Evolutionary conservation across 2,113 vertebrate species (phyloP).

Genomic region (Podiceps cristatus): DNA sequence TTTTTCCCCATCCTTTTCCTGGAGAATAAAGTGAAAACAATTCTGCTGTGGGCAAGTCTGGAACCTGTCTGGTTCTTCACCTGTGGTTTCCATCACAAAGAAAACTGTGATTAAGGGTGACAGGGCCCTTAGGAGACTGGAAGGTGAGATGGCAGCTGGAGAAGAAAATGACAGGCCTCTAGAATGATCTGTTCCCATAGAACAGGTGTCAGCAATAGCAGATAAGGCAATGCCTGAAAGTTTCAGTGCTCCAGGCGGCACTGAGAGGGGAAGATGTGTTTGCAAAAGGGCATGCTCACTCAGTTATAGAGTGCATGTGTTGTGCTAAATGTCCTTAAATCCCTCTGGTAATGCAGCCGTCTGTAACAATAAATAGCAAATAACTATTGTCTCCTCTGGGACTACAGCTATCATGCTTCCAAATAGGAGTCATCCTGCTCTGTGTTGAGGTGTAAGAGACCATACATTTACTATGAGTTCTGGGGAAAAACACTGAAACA

Average conservation of each 20-base stretch:
- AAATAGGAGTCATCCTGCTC: background rate
- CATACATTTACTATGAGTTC: background rate
- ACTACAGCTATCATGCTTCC: slow-evolving; percentile 9
- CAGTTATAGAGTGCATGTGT: slow-evolving; percentile 17
- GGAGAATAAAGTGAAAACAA: background rate
- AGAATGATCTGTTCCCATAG: slow-evolving; percentile 1
- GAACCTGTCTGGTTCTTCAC: slow-evolving; percentile 50
- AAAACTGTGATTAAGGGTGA: slow-evolving; percentile 18
- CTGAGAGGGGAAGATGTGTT: slow-evolving; percentile 37
- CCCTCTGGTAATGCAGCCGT: slow-evolving; percentile 30
- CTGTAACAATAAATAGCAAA: slow-evolving; percentile 64
- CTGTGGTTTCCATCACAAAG: slow-evolving; percentile 23
- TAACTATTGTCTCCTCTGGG: slow-evolving; percentile 42
- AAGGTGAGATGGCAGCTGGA: slow-evolving; percentile 51
- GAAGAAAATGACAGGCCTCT: slow-evolving; percentile 49
- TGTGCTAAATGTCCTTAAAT: slow-evolving; percentile 56
- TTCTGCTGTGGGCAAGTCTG: slow-evolving; percentile 41
- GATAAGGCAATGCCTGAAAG: background rate
- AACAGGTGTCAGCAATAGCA: background rate
- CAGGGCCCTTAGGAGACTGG: slow-evolving; percentile 47
- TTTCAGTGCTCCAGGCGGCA: slow-evolving; percentile 11
- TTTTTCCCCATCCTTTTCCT: background rate
- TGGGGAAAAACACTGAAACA: background rate
- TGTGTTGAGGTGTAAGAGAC: background rate
- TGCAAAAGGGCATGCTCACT: slow-evolving; percentile 55